Evolutionary conservation across 2,888 invertebrate species (phyloP).

Genomic region (Campaea margaritaria): DNA sequence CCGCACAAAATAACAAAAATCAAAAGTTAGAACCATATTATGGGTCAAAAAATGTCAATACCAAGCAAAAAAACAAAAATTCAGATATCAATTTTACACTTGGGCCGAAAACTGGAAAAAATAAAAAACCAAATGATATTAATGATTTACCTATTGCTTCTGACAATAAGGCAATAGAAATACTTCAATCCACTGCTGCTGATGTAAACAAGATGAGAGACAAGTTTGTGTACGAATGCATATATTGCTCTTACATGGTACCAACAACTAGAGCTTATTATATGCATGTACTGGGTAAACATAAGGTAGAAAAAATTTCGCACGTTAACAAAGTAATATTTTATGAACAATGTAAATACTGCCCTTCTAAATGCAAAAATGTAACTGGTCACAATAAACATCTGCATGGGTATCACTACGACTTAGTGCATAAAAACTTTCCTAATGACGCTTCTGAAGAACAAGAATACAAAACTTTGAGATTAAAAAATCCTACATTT

Average conservation of each 20-base stretch:
- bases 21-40: background rate
- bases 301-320: slow-evolving; percentile 43
- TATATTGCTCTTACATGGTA: slow-evolving; percentile 53
- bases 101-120: background rate
- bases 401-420: slow-evolving; percentile 39
- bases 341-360: slow-evolving; percentile 56
- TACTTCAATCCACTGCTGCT: background rate
- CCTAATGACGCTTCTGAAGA: background rate
- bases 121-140: background rate
- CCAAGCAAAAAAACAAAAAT: background rate
- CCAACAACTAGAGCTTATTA: slow-evolving; percentile 37
- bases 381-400: slow-evolving; percentile 46
- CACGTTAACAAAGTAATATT: slow-evolving; percentile 46
- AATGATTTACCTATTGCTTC: background rate
- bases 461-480: slow-evolving; percentile 9
- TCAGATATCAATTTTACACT: background rate
- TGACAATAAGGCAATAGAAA: background rate
- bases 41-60: background rate
- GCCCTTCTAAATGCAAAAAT: slow-evolving; percentile 41
- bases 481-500: slow-evolving; percentile 6
- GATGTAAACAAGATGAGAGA: background rate
- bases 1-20: background rate
- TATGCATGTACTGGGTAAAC: slow-evolving; percentile 49
- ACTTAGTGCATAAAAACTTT: slow-evolving; percentile 27
- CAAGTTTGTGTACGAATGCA: slow-evolving; percentile 45